A percentile compares a stretch with the other conserved stretches of the same genome.
Evolutionary conservation across 2,797 vertebrate species (phyloP).

Genomic region (Halcyon badia): DNA sequence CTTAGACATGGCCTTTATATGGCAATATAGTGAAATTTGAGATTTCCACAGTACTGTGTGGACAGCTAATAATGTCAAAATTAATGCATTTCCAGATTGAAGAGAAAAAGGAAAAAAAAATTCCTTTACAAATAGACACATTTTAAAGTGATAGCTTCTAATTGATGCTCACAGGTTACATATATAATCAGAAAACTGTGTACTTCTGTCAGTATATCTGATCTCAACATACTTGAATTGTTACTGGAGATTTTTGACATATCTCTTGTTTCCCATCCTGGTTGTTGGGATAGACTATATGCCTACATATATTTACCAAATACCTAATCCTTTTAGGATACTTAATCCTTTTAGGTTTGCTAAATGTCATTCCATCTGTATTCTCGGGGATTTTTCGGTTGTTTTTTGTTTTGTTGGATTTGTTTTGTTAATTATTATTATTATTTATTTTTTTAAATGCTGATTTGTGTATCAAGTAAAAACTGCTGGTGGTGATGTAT

Average conservation of each 20-base stretch:
- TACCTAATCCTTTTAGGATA: neutral
- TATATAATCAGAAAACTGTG: neutral
- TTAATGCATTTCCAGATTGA: neutral
- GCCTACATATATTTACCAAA: neutral
- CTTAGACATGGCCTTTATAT: neutral
- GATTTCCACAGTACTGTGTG: neutral
- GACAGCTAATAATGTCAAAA: neutral
- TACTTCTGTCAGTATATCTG: neutral
- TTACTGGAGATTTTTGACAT: neutral
- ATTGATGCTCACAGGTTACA: neutral
- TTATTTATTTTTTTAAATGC: neutral
- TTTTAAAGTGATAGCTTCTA: neutral
- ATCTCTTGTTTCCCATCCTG: neutral
- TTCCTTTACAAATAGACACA: neutral
- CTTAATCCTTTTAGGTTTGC: neutral
- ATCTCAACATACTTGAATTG: conserved; percentile 19
- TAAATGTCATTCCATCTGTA: conserved; percentile 12
- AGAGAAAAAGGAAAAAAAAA: neutral
- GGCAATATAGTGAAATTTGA: neutral
- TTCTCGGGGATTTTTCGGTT: neutral
- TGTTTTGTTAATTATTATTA: neutral
- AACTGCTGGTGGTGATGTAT: neutral
- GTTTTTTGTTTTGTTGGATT: neutral
- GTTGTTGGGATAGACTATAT: neutral
- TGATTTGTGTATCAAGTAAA: conserved; percentile 5